These are phyloP conservation scores for Lasiommata megera DNA, from an alignment of 2,888 invertebrate genomes.

Conservation along the genomic window DNA sequence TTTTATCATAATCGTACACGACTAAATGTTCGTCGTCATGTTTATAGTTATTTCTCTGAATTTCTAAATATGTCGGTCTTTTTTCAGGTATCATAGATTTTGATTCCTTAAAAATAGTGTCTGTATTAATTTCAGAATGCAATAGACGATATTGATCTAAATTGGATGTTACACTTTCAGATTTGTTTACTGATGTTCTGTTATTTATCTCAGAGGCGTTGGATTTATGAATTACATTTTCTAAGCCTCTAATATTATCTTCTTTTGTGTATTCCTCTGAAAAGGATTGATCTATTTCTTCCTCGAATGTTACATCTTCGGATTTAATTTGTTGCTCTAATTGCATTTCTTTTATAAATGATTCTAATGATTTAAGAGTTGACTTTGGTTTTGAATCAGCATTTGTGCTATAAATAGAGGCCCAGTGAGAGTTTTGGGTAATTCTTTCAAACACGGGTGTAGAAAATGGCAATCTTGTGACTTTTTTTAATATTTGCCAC, in stretches of 20 bases:
- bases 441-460: conserved; percentile 18
- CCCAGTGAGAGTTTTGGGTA: neutral
- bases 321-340: conserved; percentile 6
- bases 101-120: conserved; percentile 2
- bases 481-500: conserved; percentile 15
- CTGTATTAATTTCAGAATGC: conserved; percentile 32
- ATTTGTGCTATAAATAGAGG: neutral
- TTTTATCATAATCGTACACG: conserved; percentile 51
- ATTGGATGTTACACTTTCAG: conserved; percentile 18
- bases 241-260: conserved; percentile 22
- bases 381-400: neutral
- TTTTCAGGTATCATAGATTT: conserved; percentile 48
- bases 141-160: conserved; percentile 29
- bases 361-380: neutral
- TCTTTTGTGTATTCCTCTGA: conserved; percentile 22
- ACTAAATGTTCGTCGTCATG: conserved; percentile 45
- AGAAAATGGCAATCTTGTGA: conserved; percentile 12
- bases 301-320: conserved; percentile 41
- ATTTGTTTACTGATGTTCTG: conserved; percentile 17
- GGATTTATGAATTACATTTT: conserved; percentile 21
- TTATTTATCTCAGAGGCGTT: conserved; percentile 11
- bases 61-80: conserved; percentile 53
- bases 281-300: conserved; percentile 33
- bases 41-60: conserved; percentile 49
- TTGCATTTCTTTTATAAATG: conserved; percentile 5